A percentile compares a stretch with the other conserved stretches of the same genome.
phyloP scores from a whole-genome alignment of 2,797 vertebrate genomes.

The Distichodus sexfasciatus region DNA sequence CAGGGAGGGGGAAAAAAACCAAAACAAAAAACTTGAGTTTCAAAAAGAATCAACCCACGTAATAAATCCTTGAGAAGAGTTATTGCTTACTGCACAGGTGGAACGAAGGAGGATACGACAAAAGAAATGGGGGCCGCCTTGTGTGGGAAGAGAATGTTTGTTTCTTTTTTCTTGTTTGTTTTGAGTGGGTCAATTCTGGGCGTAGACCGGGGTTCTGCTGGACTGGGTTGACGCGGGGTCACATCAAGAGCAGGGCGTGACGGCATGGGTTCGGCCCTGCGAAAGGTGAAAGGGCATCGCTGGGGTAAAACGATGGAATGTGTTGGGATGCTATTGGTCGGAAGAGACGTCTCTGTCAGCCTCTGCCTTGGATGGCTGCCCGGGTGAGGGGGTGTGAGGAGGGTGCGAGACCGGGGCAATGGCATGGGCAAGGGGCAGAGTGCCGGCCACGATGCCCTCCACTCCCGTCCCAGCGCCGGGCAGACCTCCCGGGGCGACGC shows the following conservation, averaged over 20 bases:
- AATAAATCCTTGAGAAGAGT: constrained; percentile 79
- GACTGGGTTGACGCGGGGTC: constrained; percentile 62
- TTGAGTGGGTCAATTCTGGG: constrained; percentile 61
- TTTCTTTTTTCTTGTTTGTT: no score
- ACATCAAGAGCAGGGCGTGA: constrained; percentile 52
- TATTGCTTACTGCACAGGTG: constrained; percentile 76
- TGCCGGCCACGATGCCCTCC: constrained; percentile 84
- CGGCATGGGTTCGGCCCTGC: constrained; percentile 31
- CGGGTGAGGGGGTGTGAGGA: constrained; percentile 85
- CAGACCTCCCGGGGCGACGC: constrained; percentile 83
- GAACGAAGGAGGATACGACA: constrained; percentile 20
- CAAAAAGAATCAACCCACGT: constrained; percentile 61
- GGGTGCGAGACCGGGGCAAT: constrained; percentile 87
- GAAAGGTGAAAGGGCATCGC: constrained; percentile 40
- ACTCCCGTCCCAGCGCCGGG: constrained; percentile 79
- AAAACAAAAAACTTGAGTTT: constrained; percentile 16
- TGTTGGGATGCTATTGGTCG: constrained; percentile 87
- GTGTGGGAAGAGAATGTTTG: constrained; percentile 30
- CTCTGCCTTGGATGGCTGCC: constrained; percentile 88
- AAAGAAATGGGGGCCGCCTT: constrained; percentile 27
- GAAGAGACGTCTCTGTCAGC: constrained; percentile 94
- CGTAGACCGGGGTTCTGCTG: constrained; percentile 68
- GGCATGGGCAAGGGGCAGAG: constrained; percentile 72
- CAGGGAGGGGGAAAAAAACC: constrained; percentile 16
- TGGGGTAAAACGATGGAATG: constrained; percentile 76